A percentile compares a stretch with the other conserved stretches of the same genome.
phyloP scores from a whole-genome alignment of 2,797 vertebrate species.

The Adelosebastes latens region DNA sequence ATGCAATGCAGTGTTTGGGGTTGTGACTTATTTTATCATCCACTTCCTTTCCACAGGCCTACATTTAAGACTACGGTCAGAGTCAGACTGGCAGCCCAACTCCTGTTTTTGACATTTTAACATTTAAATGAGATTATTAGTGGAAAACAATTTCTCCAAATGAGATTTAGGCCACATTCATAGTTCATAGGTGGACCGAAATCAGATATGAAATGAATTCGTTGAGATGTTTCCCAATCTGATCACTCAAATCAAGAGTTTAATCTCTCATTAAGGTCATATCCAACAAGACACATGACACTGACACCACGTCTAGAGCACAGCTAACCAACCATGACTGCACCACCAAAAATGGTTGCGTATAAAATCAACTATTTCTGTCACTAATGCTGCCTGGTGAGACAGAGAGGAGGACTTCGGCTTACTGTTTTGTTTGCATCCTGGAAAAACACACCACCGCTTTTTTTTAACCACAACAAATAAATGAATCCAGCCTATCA shows the following conservation, averaged over 20 bases:
- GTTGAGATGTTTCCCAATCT: not conserved
- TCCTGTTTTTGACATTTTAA: not conserved
- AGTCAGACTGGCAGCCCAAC: not conserved
- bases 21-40: not conserved
- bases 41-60: not conserved
- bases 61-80: not conserved
- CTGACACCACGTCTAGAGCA: not conserved
- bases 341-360: not conserved
- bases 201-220: not conserved
- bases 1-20: slow-evolving; percentile 11
- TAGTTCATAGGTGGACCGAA: not conserved
- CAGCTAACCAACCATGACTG: not conserved
- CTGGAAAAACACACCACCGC: not conserved
- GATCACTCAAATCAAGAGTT: not conserved
- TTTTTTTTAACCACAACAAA: not conserved
- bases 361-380: not conserved
- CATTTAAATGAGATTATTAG: not conserved
- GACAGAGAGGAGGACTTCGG: not conserved
- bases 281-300: not conserved
- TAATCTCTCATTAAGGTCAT: not conserved
- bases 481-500: not conserved
- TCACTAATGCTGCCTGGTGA: not conserved
- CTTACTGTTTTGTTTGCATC: not conserved
- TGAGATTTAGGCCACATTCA: not conserved
- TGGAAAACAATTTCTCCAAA: not conserved